Percentiles rank a stretch among this genome's conserved stretches.
Evolutionary conservation across 2,113 vertebrate genomes (phyloP).

Genomic region (Taxidea taxus): DNA sequence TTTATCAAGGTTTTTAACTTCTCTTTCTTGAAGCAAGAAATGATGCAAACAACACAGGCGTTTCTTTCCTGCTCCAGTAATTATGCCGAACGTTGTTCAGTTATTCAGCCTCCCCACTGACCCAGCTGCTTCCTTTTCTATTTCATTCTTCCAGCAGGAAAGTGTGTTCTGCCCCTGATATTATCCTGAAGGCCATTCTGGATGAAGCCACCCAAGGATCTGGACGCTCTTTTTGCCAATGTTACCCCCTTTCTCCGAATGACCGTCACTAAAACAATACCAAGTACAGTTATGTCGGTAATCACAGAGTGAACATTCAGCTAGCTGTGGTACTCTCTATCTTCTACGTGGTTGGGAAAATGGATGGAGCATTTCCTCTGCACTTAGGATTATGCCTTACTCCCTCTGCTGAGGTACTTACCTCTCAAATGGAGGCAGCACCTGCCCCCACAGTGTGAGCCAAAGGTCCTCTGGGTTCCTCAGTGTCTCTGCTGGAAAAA

Average conservation of each 20-base stretch:
- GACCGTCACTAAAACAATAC: slow-evolving; percentile 3
- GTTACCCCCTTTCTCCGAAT: slow-evolving; percentile 20
- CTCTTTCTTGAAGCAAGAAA: slow-evolving; percentile 59
- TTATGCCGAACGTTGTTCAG: background rate
- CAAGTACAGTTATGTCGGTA: background rate
- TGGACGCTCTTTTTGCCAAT: background rate
- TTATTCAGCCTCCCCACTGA: background rate
- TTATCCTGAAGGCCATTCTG: background rate
- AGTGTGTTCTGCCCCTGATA: background rate
- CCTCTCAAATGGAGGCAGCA: background rate
- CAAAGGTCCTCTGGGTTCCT: background rate
- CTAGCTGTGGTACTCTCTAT: background rate
- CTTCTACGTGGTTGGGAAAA: background rate
- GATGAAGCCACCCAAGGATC: background rate
- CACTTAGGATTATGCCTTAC: background rate
- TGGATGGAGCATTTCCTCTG: background rate
- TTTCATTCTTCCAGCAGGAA: background rate
- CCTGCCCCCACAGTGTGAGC: background rate
- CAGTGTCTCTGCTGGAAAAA: background rate
- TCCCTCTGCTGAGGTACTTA: background rate
- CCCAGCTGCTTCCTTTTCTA: background rate
- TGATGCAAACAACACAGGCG: background rate
- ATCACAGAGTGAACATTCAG: background rate
- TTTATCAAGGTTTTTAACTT: background rate
- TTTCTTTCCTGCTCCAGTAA: slow-evolving; percentile 32